Conservation (phyloP, 92 coral and sea anemone species). For the Pocillopora grandis region DNA sequence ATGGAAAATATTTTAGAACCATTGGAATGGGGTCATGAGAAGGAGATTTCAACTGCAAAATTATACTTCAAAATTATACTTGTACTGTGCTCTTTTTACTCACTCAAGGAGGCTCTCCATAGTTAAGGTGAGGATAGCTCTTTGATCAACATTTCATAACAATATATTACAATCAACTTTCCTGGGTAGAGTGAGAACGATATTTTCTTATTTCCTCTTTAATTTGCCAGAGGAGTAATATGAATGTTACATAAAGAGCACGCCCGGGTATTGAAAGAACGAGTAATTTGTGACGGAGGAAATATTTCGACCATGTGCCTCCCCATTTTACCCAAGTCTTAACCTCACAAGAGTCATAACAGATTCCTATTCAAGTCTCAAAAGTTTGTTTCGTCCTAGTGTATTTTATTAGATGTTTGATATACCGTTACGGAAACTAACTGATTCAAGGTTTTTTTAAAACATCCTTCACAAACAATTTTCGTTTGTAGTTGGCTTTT, state of each 20-base stretch:
- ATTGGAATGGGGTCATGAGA: constrained; percentile 49
- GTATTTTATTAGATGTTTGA: constrained; percentile 30
- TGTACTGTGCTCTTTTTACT: constrained; percentile 63
- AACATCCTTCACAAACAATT: constrained; percentile 29
- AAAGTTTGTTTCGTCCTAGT: constrained; percentile 52
- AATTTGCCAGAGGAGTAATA: constrained; percentile 50
- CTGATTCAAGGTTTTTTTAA: constrained; percentile 27
- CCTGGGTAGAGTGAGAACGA: constrained; percentile 58
- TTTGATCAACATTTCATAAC: constrained; percentile 48
- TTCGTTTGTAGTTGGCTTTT: constrained; percentile 10
- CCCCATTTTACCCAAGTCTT: constrained; percentile 58
- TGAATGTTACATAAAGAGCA: constrained; percentile 38
- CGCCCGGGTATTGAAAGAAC: constrained; percentile 52
- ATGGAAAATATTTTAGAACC: constrained; percentile 55
- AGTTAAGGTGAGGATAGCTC: constrained; percentile 56
- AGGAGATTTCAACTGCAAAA: constrained; percentile 29
- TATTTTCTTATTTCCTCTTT: constrained; percentile 24
- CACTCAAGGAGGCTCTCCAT: constrained; percentile 54
- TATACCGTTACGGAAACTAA: constrained; percentile 41
- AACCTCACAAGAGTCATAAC: neutral
- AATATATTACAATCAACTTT: constrained; percentile 58
- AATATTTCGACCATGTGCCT: constrained; percentile 46
- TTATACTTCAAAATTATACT: constrained; percentile 7
- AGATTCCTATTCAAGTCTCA: constrained; percentile 45
- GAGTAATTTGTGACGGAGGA: constrained; percentile 14